Base-by-base conservation (phyloP, 1,140 invertebrate species). In the Dryas iulia region DNA sequence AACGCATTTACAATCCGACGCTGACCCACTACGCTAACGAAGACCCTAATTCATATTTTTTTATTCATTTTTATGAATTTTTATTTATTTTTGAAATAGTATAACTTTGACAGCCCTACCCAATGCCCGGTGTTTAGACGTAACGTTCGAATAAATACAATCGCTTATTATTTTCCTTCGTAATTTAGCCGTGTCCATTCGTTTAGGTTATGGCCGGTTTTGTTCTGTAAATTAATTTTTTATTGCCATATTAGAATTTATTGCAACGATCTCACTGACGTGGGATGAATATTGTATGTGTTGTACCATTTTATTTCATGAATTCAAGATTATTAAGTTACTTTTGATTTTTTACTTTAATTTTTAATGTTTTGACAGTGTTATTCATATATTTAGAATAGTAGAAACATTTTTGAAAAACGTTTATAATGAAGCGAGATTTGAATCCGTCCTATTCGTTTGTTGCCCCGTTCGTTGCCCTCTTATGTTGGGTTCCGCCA, bases 101-200 rank as follows among this genome's bases (percentile, higher is more conserved):
- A n/a, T 10, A 2, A 47, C 14, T 21, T 0, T 47, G 39, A 47
- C 18, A 47, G 21, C 39, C 39, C 39, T 56, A 56, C 53, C 7
- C 53, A 26, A 18, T 47, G 1, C 30, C 39, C 61, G 24, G 61
- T 67, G 39, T 72, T 58, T 66, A 72, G 59, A 63, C 52, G 65
- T 67, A 64, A 72, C 61, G 65, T 23, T n/a, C 33, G 35, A 68
- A 72, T 72, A 68, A 72, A 74, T 68, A 68, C 30, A 30, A 61
- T 26, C 53, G 56, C 47, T 72, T 71, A 69, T 69, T 70, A 35
- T 66, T 66, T 66, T 62, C 31, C 11, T 62, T 58, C 28, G 57
- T 47, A 24, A 59, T 66, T 66, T 66, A 23, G 39, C 39, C 58
- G 26, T 18, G 25, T 11, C 25, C 60, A 62, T 62, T 30, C 26